phyloP scores from a whole-genome alignment of 53 echinoderm and acorn worm species.

The Actinopyga echinites region DNA sequence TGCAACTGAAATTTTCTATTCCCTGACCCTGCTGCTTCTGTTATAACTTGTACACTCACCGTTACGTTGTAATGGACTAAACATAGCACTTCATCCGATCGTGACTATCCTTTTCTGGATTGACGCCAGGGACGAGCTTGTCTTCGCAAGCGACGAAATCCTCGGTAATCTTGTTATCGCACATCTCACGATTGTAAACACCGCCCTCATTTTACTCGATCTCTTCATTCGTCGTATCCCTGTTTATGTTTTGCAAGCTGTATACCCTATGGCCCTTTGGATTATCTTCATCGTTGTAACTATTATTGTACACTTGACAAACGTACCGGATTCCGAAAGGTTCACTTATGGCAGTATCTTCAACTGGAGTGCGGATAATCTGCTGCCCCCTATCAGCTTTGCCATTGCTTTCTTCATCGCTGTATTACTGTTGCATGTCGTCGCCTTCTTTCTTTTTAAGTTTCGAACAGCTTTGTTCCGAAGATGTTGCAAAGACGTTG shows the following conservation, averaged over 20 bases:
- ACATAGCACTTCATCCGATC: conserved; percentile 60
- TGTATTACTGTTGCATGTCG: not conserved
- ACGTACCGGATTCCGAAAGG: not conserved
- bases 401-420: not conserved
- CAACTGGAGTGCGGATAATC: conserved; percentile 10
- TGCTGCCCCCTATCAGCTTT: not conserved
- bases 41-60: too few species aligned
- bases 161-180: conserved; percentile 34
- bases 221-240: conserved; percentile 64
- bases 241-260: conserved; percentile 58
- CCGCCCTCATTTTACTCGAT: conserved; percentile 61
- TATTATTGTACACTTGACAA: conserved; percentile 36
- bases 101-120: conserved; percentile 67
- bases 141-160: conserved; percentile 1
- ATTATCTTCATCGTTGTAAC: conserved; percentile 56
- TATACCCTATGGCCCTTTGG: conserved; percentile 59
- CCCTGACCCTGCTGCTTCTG: too few species aligned
- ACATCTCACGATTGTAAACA: conserved; percentile 72
- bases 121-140: not conserved
- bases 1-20: too few species aligned
- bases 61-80: conserved; percentile 70
- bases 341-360: not conserved
- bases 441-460: not conserved
- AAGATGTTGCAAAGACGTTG: conserved; percentile 2
- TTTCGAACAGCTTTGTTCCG: not conserved